phyloP scores from a whole-genome alignment of 2,797 vertebrate species.

The Artibeus jamaicensis region DNA sequence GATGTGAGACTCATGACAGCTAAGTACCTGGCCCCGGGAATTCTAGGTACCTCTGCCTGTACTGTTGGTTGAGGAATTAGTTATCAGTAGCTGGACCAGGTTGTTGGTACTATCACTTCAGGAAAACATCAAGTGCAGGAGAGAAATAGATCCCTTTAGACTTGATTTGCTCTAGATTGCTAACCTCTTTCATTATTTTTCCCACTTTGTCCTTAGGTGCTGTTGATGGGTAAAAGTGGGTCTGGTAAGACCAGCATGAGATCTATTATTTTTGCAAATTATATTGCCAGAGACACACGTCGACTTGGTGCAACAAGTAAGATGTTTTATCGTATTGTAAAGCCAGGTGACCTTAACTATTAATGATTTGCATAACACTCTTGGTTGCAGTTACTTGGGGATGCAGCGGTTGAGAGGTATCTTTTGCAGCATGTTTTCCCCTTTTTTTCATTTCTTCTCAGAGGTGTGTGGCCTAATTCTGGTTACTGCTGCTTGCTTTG shows the following conservation, averaged over 20 bases:
- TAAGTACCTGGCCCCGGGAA: conserved; percentile 29
- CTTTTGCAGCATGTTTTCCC: conserved; percentile 52
- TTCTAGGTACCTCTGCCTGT: background rate
- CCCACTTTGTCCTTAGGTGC: conserved; percentile 85
- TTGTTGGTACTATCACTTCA: background rate
- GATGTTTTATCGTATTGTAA: conserved; percentile 64
- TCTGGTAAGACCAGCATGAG: conserved; percentile 99
- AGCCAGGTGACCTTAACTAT: conserved; percentile 66
- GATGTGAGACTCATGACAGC: background rate
- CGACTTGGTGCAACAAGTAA: conserved; percentile 98
- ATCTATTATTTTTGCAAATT: conserved; percentile 99
- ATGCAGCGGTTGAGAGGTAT: conserved; percentile 49
- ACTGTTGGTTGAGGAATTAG: background rate
- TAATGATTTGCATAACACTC: conserved; percentile 65
- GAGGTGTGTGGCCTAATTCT: conserved; percentile 43
- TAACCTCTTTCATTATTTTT: conserved; percentile 34
- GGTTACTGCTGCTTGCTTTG: conserved; percentile 21
- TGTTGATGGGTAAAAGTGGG: conserved; percentile 99
- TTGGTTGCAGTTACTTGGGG: conserved; percentile 42
- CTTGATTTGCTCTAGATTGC: conserved; percentile 25
- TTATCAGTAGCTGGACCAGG: background rate
- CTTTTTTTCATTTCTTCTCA: conserved; percentile 35
- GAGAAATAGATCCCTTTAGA: conserved; percentile 4
- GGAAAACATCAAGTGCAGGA: background rate
- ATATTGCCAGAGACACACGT: conserved; percentile 97